Base-by-base conservation (phyloP, 2,888 invertebrate genomes). In the Periphyllus acericola region DNA sequence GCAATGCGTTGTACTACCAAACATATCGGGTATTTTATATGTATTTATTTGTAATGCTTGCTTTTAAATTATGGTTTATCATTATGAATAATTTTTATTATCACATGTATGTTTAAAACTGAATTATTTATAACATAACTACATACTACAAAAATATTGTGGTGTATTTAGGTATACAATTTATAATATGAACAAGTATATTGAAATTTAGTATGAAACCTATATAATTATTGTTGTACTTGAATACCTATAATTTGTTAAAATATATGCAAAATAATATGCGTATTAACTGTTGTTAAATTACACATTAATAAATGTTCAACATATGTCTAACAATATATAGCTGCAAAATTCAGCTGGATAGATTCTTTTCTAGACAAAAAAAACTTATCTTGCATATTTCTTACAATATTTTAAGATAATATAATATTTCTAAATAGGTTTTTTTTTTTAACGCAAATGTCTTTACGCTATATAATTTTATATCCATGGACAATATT, bases 31-130 rank as follows among this genome's bases (percentile, higher is more conserved):
- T 75, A 40, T 75, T 66, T 34, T 25, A 83, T 36, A 46, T n/a
- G 3, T 81, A 81, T 81, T 68, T 29, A 80, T 80, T 55, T 83
- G 14, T 75, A 66, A 66, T 40, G 40, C 29, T 83, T 83, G 60
- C 36, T 75, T 75, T 60, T 40, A 71, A 82, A 72, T 82, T 82
- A 82, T 52, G 52, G 25, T 25, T 72, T 17, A 71, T 72, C 36
- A 36, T 66, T 74, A 17, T 75, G 25, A 74, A 60, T 75, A 36
- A 60, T 74, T 74, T 21, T 36, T 32, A 72, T 83, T 83, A 52
- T n/a, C 40, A 40, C 40, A 5, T 40, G 40, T 40, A 40, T 46
- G 46, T 46, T 46, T 46, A 46, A 46, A 71, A 71, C 3, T 71
- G 17, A 29, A 29, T 29, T 68, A 66, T 25, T 5, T 66, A 68